Percentiles rank a stretch among this genome's conserved stretches.
phyloP scores from a whole-genome alignment of 2,797 vertebrate species.

The Microcaecilia unicolor region DNA sequence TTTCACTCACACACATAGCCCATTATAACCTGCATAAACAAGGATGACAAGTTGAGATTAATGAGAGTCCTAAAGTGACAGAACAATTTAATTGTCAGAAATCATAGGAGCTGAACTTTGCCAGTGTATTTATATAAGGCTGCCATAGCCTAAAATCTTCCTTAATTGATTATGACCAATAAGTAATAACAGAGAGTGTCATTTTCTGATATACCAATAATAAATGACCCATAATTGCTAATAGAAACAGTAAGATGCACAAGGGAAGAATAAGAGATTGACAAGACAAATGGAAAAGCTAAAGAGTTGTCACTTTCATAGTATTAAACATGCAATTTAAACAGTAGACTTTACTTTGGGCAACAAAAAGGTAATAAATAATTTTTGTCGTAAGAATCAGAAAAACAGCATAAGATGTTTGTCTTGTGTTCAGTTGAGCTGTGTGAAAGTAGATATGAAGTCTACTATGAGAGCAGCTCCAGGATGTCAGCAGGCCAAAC shows the following conservation, averaged over 20 bases:
- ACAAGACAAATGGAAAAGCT: slow-evolving; percentile 45
- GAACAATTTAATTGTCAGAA: slow-evolving; percentile 94
- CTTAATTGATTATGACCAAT: slow-evolving; percentile 92
- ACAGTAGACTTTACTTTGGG: not conserved
- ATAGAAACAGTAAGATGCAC: slow-evolving; percentile 38
- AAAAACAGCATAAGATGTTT: no score
- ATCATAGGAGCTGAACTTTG: slow-evolving; percentile 82
- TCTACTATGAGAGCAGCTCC: no score
- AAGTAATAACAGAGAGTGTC: slow-evolving; percentile 69
- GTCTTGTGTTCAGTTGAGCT: no score
- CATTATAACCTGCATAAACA: slow-evolving; percentile 91
- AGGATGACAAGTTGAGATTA: slow-evolving; percentile 98
- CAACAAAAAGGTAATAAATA: not conserved
- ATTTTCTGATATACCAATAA: slow-evolving; percentile 53
- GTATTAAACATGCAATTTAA: not conserved
- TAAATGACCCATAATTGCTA: slow-evolving; percentile 51
- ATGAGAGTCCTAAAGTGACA: slow-evolving; percentile 88
- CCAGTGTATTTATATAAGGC: slow-evolving; percentile 82
- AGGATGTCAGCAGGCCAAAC: no score
- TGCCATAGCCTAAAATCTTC: slow-evolving; percentile 71
- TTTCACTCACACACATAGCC: slow-evolving; percentile 60
- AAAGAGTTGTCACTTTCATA: slow-evolving; percentile 16
- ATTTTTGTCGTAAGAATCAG: slow-evolving; percentile 11
- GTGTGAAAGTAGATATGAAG: no score
- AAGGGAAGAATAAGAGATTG: slow-evolving; percentile 44